Evolutionary conservation across 2,113 vertebrate species (phyloP).

Genomic region (Stegastes partitus): DNA sequence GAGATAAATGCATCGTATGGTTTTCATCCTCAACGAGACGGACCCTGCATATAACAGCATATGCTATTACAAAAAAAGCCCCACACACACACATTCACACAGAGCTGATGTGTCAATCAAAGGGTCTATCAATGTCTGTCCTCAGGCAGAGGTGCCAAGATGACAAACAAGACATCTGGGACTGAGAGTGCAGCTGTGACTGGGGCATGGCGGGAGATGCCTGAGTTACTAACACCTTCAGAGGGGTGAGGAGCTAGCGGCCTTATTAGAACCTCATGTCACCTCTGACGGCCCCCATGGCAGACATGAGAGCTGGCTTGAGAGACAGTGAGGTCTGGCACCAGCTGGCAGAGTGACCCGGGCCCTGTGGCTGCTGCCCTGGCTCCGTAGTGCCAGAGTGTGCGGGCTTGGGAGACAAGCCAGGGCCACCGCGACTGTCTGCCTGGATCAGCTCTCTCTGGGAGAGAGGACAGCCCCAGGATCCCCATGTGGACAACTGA

Average conservation of each 20-base stretch:
- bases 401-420: slow-evolving; percentile 72
- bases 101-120: slow-evolving; percentile 79
- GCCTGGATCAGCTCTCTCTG: slow-evolving; percentile 75
- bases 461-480: slow-evolving; percentile 69
- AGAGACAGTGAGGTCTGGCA: slow-evolving; percentile 70
- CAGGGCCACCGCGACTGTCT: slow-evolving; percentile 77
- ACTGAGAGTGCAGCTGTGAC: slow-evolving; percentile 73
- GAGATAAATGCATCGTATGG: neutral
- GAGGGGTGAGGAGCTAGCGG: slow-evolving; percentile 61
- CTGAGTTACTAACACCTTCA: slow-evolving; percentile 73
- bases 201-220: slow-evolving; percentile 64
- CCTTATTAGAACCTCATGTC: slow-evolving; percentile 77
- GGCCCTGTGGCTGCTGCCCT: slow-evolving; percentile 77
- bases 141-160: slow-evolving; percentile 72
- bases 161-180: slow-evolving; percentile 81
- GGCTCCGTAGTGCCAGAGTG: slow-evolving; percentile 61
- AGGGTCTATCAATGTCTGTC: slow-evolving; percentile 79
- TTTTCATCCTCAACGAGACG: slow-evolving; percentile 13
- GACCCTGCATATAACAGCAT: slow-evolving; percentile 31
- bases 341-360: slow-evolving; percentile 82
- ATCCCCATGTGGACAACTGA: slow-evolving; percentile 67
- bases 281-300: slow-evolving; percentile 69
- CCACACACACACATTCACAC: slow-evolving; percentile 39
- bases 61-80: slow-evolving; percentile 48
- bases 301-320: slow-evolving; percentile 69